These are phyloP conservation scores for Stichopus chloronotus DNA, from an alignment of 35 echinoderm and acorn worm species.

Conservation along the genomic window DNA sequence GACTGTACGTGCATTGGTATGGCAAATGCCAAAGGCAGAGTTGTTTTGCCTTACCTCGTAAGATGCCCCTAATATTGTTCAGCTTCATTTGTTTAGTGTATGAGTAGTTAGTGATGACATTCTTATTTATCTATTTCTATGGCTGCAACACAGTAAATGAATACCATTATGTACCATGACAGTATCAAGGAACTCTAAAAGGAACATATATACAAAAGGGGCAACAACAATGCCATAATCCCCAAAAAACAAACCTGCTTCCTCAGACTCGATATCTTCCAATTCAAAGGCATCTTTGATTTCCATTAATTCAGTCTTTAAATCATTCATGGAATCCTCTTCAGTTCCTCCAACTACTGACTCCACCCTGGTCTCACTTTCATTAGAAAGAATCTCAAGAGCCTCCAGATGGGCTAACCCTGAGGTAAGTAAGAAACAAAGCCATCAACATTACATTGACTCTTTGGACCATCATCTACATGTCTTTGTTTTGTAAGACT, in stretches of 20 bases:
- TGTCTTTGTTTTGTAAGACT: background rate
- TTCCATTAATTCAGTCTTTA: conserved; percentile 91
- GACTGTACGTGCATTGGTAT: no score
- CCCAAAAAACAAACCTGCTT: conserved; percentile 38
- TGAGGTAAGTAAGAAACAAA: conserved; percentile 15
- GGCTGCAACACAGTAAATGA: no score
- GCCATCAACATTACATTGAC: background rate
- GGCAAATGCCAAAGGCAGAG: no score
- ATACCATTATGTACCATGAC: no score
- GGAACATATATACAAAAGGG: no score
- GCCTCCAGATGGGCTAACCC: conserved; percentile 95
- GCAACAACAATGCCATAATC: no score
- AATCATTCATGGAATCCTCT: conserved; percentile 58
- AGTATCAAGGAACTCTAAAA: no score
- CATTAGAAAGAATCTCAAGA: conserved; percentile 91
- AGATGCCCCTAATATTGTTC: no score
- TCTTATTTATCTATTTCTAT: no score
- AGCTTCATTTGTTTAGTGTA: no score
- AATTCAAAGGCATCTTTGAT: conserved; percentile 97
- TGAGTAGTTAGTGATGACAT: no score
- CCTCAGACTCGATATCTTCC: conserved; percentile 86
- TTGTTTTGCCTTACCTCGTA: no score
- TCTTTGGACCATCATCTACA: background rate
- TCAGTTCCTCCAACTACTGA: conserved; percentile 54
- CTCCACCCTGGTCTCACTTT: conserved; percentile 94